Conservation (phyloP, 2,797 vertebrate species). For the Allenopithecus nigroviridis region DNA sequence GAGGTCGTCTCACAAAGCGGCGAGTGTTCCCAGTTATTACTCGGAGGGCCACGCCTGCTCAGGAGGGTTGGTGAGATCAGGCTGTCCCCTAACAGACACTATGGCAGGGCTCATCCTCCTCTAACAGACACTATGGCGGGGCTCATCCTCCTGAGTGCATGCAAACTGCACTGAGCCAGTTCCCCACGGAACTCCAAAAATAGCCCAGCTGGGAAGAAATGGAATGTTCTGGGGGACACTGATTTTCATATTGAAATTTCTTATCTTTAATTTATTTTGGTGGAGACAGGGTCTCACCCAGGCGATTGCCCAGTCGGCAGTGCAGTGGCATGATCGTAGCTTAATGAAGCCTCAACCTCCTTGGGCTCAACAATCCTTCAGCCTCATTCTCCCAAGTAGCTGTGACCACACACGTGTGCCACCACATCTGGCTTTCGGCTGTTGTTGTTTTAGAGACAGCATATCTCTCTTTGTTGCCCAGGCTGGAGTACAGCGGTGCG, state of each 20-base stretch:
- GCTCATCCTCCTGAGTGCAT: fast-evolving
- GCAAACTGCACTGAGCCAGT: fast-evolving
- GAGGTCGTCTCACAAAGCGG: background rate
- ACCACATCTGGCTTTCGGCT: too few species aligned
- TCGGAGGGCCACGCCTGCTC: background rate
- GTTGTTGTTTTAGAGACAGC: too few species aligned
- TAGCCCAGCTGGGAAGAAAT: background rate
- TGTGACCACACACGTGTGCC: too few species aligned
- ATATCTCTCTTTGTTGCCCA: too few species aligned
- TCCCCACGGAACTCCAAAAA: fast-evolving
- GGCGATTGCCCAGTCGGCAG: too few species aligned
- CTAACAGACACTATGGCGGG: fast-evolving
- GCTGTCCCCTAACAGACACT: background rate
- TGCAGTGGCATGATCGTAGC: too few species aligned
- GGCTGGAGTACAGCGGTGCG: too few species aligned
- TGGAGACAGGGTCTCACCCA: too few species aligned
- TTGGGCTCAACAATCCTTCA: too few species aligned
- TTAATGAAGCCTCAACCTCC: too few species aligned
- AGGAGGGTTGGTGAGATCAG: background rate
- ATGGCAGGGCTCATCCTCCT: fast-evolving
- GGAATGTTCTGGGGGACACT: background rate
- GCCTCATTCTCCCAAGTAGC: too few species aligned
- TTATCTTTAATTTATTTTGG: too few species aligned
- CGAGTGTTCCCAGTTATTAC: background rate
- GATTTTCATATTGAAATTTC: background rate